phyloP scores from a whole-genome alignment of 1,140 invertebrate genomes.

The Cyphomyrmex costatus region DNA sequence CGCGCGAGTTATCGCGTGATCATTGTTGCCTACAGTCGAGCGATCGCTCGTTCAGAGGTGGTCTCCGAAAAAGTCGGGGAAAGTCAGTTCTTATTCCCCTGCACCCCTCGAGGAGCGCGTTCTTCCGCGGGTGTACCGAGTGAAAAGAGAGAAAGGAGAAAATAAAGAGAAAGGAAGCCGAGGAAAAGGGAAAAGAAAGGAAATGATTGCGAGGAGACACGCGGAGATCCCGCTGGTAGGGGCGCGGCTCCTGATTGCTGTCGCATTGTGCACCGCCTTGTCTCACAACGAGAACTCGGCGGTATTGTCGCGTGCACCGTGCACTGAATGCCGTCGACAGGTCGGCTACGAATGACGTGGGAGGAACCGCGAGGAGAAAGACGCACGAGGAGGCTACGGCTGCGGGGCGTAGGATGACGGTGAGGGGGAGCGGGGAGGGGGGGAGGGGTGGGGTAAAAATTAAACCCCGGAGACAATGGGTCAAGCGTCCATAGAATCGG shows the following conservation, averaged over 20 bases:
- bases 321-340: slow-evolving; percentile 79
- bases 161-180: slow-evolving; percentile 49
- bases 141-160: slow-evolving; percentile 70
- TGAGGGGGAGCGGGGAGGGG: slow-evolving; percentile 59
- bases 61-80: not conserved
- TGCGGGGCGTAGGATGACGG: slow-evolving; percentile 28
- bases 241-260: slow-evolving; percentile 86
- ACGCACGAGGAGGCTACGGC: slow-evolving; percentile 17
- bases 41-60: not conserved
- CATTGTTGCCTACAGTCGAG: not conserved
- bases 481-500: slow-evolving; percentile 86
- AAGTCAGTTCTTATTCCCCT: slow-evolving; percentile 46
- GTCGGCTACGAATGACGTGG: slow-evolving; percentile 77
- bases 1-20: slow-evolving; percentile 10
- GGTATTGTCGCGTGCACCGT: slow-evolving; percentile 80
- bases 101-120: slow-evolving; percentile 65
- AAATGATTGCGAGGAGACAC: slow-evolving; percentile 63
- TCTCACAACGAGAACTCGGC: slow-evolving; percentile 71
- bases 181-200: slow-evolving; percentile 29
- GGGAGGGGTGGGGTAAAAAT: slow-evolving; percentile 85
- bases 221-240: slow-evolving; percentile 83
- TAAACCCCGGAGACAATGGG: slow-evolving; percentile 86
- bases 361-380: slow-evolving; percentile 67
- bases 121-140: slow-evolving; percentile 67
- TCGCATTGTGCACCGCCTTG: slow-evolving; percentile 83